Evolutionary conservation across 2,888 invertebrate species (phyloP).

Genomic region (Zeuzera pyrina): DNA sequence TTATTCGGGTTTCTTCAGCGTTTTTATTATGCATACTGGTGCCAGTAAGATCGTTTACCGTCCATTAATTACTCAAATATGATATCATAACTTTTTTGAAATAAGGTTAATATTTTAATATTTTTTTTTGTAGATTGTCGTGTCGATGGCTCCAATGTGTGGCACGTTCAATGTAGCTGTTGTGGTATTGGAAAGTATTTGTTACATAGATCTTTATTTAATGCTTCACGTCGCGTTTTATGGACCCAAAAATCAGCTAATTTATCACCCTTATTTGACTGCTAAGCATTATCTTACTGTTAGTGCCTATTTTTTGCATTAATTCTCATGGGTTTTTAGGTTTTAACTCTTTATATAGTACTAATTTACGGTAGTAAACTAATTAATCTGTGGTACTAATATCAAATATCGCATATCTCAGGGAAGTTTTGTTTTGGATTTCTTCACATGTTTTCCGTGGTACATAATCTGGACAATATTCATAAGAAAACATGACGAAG

Average conservation of each 20-base stretch:
- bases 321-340: too few relatives aligned
- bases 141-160: conserved; percentile 52
- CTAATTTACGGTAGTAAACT: too few relatives aligned
- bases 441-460: conserved; percentile 64
- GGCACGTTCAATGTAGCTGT: conserved; percentile 36
- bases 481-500: conserved; percentile 45
- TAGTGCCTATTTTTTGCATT: too few relatives aligned
- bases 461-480: conserved; percentile 43
- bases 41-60: conserved; percentile 45
- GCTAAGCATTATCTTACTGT: conserved; percentile 60
- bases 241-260: conserved; percentile 57
- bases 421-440: conserved; percentile 55
- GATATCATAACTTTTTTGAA: neutral
- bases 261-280: conserved; percentile 68
- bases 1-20: conserved; percentile 38
- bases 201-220: conserved; percentile 62
- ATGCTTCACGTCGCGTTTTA: conserved; percentile 69
- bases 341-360: too few relatives aligned
- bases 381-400: too few relatives aligned
- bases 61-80: neutral
- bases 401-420: too few relatives aligned
- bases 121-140: conserved; percentile 36
- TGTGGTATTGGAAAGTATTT: conserved; percentile 47
- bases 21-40: conserved; percentile 46
- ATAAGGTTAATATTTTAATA: neutral